phyloP scores from a whole-genome alignment of 1,140 invertebrate genomes.

The Myzus persicae region DNA sequence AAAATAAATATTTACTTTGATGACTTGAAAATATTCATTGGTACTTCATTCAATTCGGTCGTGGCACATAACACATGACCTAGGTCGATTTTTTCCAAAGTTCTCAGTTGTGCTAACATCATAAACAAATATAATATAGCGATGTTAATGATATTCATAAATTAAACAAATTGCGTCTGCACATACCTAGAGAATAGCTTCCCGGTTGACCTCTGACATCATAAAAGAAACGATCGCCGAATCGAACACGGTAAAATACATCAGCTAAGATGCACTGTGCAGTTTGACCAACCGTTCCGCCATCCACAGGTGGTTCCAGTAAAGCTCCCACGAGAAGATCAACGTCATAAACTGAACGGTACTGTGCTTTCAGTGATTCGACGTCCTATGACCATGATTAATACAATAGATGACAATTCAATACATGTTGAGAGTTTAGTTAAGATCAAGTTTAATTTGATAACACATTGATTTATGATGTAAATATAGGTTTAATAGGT shows the following conservation, averaged over 20 bases:
- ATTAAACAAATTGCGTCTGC: neutral
- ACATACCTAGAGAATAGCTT: slow-evolving; percentile 76
- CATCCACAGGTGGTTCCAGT: slow-evolving; percentile 73
- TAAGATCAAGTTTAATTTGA: too few relatives aligned
- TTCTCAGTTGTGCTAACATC: neutral
- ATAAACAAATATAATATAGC: too few relatives aligned
- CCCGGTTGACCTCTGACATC: slow-evolving; percentile 75
- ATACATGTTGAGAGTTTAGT: too few relatives aligned
- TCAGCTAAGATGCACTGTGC: slow-evolving; percentile 84
- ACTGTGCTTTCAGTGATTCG: slow-evolving; percentile 67
- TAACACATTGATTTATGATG: too few relatives aligned
- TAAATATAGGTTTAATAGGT: too few relatives aligned
- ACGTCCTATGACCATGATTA: slow-evolving; percentile 63
- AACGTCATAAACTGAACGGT: slow-evolving; percentile 76
- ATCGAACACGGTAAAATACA: slow-evolving; percentile 79
- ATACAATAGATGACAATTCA: too few relatives aligned
- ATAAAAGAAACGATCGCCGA: slow-evolving; percentile 82
- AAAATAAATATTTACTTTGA: neutral
- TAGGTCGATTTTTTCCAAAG: neutral
- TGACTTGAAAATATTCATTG: neutral
- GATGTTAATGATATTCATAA: neutral
- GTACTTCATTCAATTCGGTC: neutral
- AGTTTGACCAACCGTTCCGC: slow-evolving; percentile 80
- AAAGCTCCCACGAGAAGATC: slow-evolving; percentile 84
- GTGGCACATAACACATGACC: neutral